These are phyloP conservation scores for Oedothorax gibbosus DNA, from an alignment of 1,140 invertebrate genomes.

Conservation along the genomic window DNA sequence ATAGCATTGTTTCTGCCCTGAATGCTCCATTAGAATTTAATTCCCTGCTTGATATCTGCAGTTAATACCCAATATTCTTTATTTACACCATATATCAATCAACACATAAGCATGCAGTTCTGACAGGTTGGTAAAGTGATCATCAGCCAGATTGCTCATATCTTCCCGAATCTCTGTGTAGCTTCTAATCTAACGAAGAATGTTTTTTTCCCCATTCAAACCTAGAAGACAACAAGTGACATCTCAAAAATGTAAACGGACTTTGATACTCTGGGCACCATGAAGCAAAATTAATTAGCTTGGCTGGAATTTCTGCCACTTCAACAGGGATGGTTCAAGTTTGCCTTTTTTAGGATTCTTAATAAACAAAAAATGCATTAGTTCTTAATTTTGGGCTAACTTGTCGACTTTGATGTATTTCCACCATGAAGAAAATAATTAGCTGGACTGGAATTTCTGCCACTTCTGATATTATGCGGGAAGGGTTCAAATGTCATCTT, in stretches of 20 bases:
- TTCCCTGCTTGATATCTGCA: neutral
- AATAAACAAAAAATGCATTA: no score
- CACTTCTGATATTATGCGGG: no score
- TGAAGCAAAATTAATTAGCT: slow-evolving; percentile 40
- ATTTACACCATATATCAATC: slow-evolving; percentile 9
- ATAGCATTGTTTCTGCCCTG: no score
- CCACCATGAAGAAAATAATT: no score
- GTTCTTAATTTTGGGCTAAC: no score
- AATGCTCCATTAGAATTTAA: neutral
- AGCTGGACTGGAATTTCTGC: no score
- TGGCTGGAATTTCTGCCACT: neutral
- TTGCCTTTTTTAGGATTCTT: no score
- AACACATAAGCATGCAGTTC: slow-evolving; percentile 17
- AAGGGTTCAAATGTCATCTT: no score
- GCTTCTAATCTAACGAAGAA: slow-evolving; percentile 32
- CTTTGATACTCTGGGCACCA: neutral
- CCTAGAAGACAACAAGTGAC: slow-evolving; percentile 22
- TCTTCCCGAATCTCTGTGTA: slow-evolving; percentile 20
- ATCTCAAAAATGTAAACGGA: slow-evolving; percentile 32
- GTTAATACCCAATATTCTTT: slow-evolving; percentile 14
- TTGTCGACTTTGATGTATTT: no score
- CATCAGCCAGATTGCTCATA: slow-evolving; percentile 41
- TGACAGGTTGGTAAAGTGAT: slow-evolving; percentile 22
- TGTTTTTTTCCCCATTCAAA: slow-evolving; percentile 30
- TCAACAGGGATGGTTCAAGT: no score